phyloP scores from a whole-genome alignment of 37 sponge, comb jelly and placozoan species.

The Beroe ovata region DNA sequence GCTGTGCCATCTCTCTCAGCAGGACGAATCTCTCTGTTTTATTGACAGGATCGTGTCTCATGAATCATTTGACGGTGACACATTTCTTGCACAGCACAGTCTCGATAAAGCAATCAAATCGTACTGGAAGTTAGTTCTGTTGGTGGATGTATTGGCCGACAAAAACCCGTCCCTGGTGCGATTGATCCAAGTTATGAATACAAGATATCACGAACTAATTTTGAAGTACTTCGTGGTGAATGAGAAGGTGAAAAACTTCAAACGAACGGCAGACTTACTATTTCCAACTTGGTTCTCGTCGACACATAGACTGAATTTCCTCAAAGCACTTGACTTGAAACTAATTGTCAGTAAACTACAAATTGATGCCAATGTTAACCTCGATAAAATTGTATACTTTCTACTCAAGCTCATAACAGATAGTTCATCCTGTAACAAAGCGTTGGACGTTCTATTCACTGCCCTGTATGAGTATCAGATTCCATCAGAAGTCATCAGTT shows the following conservation, averaged over 20 bases:
- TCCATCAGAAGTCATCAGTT: not conserved
- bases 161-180: not conserved
- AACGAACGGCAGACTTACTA: not conserved
- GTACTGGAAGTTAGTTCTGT: not conserved
- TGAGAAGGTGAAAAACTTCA: not conserved
- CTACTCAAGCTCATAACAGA: not conserved
- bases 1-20: not conserved
- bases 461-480: not conserved
- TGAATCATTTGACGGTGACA: not conserved
- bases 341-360: not conserved
- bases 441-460: slow-evolving; percentile 15
- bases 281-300: not conserved
- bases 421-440: not conserved
- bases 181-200: not conserved
- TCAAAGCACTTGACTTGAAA: not conserved
- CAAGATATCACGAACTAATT: not conserved
- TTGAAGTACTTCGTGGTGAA: not conserved
- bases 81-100: not conserved
- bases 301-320: not conserved
- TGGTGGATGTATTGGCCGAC: not conserved
- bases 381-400: slow-evolving; percentile 4
- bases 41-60: not conserved
- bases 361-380: not conserved
- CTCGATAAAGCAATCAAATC: not conserved
- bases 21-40: not conserved